Percentiles rank a stretch among this genome's conserved stretches.
These are phyloP conservation scores for Scaptomyza flava DNA, from an alignment of 2,888 invertebrate genomes.

Conservation along the genomic window DNA sequence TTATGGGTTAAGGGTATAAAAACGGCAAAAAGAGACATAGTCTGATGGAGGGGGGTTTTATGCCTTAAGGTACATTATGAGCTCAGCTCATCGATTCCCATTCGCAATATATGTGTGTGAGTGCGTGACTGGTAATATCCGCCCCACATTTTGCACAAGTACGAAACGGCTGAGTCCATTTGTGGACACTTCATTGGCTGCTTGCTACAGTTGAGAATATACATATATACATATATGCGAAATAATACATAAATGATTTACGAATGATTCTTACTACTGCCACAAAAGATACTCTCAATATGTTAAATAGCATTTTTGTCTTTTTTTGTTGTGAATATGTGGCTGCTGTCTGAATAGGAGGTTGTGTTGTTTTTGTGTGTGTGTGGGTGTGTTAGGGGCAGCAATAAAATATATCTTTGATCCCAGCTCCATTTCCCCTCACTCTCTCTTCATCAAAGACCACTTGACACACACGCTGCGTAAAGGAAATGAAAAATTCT, in stretches of 20 bases:
- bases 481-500: slow-evolving; percentile 78
- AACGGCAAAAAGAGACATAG: too few relatives aligned
- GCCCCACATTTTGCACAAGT: slow-evolving; percentile 36
- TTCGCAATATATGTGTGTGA: not conserved
- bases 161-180: slow-evolving; percentile 47
- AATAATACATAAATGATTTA: slow-evolving; percentile 42
- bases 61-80: not conserved
- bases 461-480: slow-evolving; percentile 45
- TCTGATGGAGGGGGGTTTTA: too few relatives aligned
- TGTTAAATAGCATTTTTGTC: slow-evolving; percentile 8
- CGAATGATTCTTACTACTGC: slow-evolving; percentile 11
- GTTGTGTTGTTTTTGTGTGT: slow-evolving; percentile 10
- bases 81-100: slow-evolving; percentile 15
- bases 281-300: slow-evolving; percentile 5
- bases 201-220: slow-evolving; percentile 53
- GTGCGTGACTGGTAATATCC: slow-evolving; percentile 32
- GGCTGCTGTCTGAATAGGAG: slow-evolving; percentile 17
- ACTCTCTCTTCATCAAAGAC: slow-evolving; percentile 6
- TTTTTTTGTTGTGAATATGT: slow-evolving; percentile 14
- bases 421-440: slow-evolving; percentile 10
- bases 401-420: slow-evolving; percentile 51
- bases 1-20: too few relatives aligned
- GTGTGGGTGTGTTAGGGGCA: slow-evolving; percentile 9
- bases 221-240: slow-evolving; percentile 27
- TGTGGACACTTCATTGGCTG: slow-evolving; percentile 68